phyloP scores from a whole-genome alignment of 1,140 invertebrate species.

The Drosophila truncata region DNA sequence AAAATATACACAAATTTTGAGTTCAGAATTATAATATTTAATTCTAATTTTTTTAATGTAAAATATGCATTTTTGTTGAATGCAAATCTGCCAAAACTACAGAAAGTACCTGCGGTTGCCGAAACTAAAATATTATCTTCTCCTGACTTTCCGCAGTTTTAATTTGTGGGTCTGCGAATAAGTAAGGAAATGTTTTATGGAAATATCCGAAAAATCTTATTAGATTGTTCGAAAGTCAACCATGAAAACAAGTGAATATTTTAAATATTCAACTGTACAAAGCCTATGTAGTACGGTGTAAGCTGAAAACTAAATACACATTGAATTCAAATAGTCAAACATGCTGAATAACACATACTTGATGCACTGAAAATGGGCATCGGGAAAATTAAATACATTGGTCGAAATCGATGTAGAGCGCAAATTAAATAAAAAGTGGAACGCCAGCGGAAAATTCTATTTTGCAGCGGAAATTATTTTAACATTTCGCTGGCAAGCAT shows the following conservation, averaged over 20 bases:
- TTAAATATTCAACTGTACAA: not conserved
- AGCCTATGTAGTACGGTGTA: not conserved
- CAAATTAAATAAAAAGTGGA: conserved; percentile 13
- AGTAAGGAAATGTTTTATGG: not conserved
- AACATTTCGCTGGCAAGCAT: conserved; percentile 49
- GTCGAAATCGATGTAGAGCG: not conserved
- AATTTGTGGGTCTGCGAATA: not conserved
- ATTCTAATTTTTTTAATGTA: no score
- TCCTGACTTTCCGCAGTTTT: not conserved
- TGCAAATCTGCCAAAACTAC: no score
- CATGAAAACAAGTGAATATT: not conserved
- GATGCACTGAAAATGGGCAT: conserved; percentile 37
- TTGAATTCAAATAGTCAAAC: conserved; percentile 54
- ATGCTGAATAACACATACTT: conserved; percentile 48
- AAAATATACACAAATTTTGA: no score
- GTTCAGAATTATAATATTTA: no score
- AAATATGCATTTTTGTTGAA: no score
- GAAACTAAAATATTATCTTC: not conserved
- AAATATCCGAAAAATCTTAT: not conserved
- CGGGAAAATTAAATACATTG: conserved; percentile 44
- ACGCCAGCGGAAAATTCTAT: conserved; percentile 56
- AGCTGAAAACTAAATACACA: conserved; percentile 13
- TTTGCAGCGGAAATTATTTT: conserved; percentile 72
- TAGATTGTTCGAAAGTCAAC: not conserved
- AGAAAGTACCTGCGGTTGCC: no score